These are phyloP conservation scores for Stichodactyla helianthus DNA, from an alignment of 64 coral and sea anemone species.

Conservation along the genomic window DNA sequence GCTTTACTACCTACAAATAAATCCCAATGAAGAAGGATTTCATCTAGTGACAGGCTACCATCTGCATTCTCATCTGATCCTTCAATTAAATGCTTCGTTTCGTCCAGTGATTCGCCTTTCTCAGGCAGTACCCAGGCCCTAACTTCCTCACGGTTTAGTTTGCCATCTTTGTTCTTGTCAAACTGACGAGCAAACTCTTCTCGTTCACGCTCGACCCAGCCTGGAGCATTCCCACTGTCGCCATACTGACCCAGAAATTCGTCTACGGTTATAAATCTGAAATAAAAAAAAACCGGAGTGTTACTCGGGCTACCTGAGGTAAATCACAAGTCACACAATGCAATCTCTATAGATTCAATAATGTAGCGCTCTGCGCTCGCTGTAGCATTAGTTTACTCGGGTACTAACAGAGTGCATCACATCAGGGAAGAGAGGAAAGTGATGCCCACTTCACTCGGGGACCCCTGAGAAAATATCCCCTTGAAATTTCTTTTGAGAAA, in stretches of 20 bases:
- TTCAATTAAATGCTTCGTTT: constrained; percentile 86
- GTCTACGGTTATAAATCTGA: constrained; percentile 69
- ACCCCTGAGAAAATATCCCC: neutral
- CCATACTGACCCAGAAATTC: constrained; percentile 95
- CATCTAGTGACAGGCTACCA: constrained; percentile 74
- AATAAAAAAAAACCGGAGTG: neutral
- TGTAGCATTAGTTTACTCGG: neutral
- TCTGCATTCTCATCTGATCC: constrained; percentile 92
- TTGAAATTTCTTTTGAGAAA: too few species aligned
- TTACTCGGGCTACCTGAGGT: neutral
- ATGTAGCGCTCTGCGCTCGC: too few species aligned
- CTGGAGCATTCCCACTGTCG: constrained; percentile 57
- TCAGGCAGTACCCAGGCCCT: constrained; percentile 88
- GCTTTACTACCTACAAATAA: constrained; percentile 95
- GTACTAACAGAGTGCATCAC: neutral
- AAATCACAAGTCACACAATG: neutral
- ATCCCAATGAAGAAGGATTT: constrained; percentile 93
- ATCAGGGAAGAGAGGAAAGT: neutral
- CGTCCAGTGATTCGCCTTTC: constrained; percentile 70
- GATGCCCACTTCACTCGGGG: neutral
- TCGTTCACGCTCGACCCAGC: constrained; percentile 81
- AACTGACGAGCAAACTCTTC: constrained; percentile 71
- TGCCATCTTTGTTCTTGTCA: constrained; percentile 83
- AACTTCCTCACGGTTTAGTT: constrained; percentile 82
- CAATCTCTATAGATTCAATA: too few species aligned